Evolutionary conservation across 2,888 invertebrate species (phyloP), one percentile per base, ranked within the genome.

Genomic region (Orthosia cruda): DNA sequence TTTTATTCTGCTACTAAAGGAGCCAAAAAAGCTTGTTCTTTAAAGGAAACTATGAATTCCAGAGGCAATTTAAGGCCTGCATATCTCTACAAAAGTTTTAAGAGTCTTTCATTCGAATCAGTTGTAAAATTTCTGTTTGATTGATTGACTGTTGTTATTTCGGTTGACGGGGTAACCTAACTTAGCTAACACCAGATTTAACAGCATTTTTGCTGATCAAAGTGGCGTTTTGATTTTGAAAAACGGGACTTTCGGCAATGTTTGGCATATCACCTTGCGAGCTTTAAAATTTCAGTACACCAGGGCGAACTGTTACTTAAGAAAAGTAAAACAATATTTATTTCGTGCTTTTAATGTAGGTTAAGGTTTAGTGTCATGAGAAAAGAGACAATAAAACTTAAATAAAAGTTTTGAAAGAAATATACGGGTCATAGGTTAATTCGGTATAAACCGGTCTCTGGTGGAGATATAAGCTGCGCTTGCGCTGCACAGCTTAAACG

Each of bases 371-470:
- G 18, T 26, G 57, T 26, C 84, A 84, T 87, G 83, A 85, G 87
- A 87, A 83, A 88, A 81, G 67, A 77, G 55, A 77, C 77, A 81
- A 71, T 85, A 82, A 85, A 86, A 78, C 71, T 81, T 18, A 61
- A 75, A 75, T 75, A 75, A 75, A 76, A 76, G 72, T 80, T 81
- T 86, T 47, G 20, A 66, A 86, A 86, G 71, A 81, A 80, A 84
- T 79, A 68, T 77, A 74, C 83, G 57, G 89, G 87, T 89, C 88
- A 89, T 74, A 90, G 90, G 89, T 88, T 85, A 85, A 74, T 79
- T 74, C 49, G 55, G 61, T 83, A 86, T 68, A 69, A 84, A 87
- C 86, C 81, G 74, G 85, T 85, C 81, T 81, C 58, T 16, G 20
- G 67, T 64, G 66, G 58, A 71, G 68, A 78, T 74, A 69, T 45